Evolutionary conservation across 2,113 vertebrate genomes (phyloP), one percentile per base, ranked within the genome.

Genomic region (Zosterops borbonicus): DNA sequence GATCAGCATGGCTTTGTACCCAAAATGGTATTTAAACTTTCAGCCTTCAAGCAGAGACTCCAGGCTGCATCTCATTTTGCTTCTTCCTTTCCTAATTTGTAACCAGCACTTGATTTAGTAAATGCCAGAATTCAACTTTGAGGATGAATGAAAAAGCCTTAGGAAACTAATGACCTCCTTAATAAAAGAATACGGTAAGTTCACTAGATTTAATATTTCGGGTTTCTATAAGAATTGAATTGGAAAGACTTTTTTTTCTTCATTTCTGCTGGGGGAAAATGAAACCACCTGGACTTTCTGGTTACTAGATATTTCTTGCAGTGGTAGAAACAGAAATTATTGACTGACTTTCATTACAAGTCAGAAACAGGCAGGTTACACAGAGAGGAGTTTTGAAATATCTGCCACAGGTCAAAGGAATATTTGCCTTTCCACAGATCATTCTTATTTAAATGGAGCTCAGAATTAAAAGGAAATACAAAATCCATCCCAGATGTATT

Each of bases 151-250:
- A 93, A 91, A 97, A 96, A 95, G 90, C 95, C 90, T 46, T 64
- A 84, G 95, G 97, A 96, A 97, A 92, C 49, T 64, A 63, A 84
- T 97, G 96, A 98, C 93, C 95, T 97, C 86, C 87, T 95, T 93
- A 94, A 95, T 92, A 94, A 80, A 94, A 84, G 64, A 96, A 93
- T 93, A 91, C 2, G 2, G 77, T 95, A 97, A 95, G 56, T 92
- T 97, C 82, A 92, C 52, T 35, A 12, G 41, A 97, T 96, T 96
- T 97, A 96, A 74, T 92, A 92, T 95, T 95, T 97, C 73, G 91
- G 55, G 79, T 75, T 97, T 96, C 93, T 95, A 53, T 62, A 81
- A 89, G 94, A 46, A 93, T 71, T 95, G 76, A 50, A 63, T 84
- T 56, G 29, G 20, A 94, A 96, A 87, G 39, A 49, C 12, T 13